Evolutionary conservation across 2,888 invertebrate genomes (phyloP).

Genomic region (Dorcus parallelipipedus): DNA sequence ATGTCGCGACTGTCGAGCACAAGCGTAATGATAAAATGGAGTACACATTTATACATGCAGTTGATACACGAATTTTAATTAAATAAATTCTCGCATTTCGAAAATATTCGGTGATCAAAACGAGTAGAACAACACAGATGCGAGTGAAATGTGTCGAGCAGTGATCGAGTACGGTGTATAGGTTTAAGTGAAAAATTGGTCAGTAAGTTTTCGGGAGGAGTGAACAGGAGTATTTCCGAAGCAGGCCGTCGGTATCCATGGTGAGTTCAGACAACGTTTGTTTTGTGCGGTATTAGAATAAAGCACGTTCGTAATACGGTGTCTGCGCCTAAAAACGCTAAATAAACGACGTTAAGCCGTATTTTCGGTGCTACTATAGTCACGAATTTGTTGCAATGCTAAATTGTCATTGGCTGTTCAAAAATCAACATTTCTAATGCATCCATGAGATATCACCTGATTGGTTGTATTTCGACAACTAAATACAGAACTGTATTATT

Average conservation of each 20-base stretch:
- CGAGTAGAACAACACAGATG: slow-evolving; percentile 25
- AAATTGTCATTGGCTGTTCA: slow-evolving; percentile 45
- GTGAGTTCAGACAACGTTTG: slow-evolving; percentile 42
- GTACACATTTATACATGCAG: slow-evolving; percentile 48
- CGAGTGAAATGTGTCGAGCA: slow-evolving; percentile 25
- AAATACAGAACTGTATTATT: slow-evolving; percentile 51
- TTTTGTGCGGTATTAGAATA: slow-evolving; percentile 27
- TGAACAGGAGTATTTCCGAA: slow-evolving; percentile 31
- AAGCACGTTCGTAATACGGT: slow-evolving; percentile 6
- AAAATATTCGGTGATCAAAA: slow-evolving; percentile 19
- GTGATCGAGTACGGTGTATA: slow-evolving; percentile 23
- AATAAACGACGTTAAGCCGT: background rate
- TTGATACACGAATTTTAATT: slow-evolving; percentile 47
- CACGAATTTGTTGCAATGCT: slow-evolving; percentile 19
- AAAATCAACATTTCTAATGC: slow-evolving; percentile 50
- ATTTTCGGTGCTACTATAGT: slow-evolving; percentile 5
- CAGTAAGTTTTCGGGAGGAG: slow-evolving; percentile 30
- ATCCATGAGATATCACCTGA: slow-evolving; percentile 50
- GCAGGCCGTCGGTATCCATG: slow-evolving; percentile 47
- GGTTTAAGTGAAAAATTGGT: slow-evolving; percentile 21
- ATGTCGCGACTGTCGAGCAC: slow-evolving; percentile 39
- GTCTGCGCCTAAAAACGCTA: background rate
- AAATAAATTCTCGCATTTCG: slow-evolving; percentile 31
- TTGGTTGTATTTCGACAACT: slow-evolving; percentile 52
- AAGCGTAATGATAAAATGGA: slow-evolving; percentile 52